These are phyloP conservation scores for Charanyca ferruginea DNA, from an alignment of 2,888 invertebrate genomes.

Conservation along the genomic window DNA sequence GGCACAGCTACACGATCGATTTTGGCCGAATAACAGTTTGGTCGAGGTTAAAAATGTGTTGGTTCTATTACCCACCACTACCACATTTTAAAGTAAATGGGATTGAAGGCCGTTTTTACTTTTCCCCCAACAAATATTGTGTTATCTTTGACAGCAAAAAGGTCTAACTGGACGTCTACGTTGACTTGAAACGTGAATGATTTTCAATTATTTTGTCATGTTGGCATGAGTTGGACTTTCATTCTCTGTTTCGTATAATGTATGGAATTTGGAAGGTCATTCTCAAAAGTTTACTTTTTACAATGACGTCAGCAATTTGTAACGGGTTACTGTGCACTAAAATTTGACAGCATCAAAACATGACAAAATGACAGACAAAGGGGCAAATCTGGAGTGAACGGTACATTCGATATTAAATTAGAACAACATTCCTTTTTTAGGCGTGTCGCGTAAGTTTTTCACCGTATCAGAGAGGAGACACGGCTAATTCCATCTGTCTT, in stretches of 20 bases:
- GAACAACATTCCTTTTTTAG: conserved; percentile 63
- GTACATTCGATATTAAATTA: conserved; percentile 72
- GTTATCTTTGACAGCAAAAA: background rate
- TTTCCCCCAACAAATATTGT: background rate
- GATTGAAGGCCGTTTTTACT: conserved; percentile 25
- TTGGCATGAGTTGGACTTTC: conserved; percentile 47
- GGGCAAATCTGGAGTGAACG: conserved; percentile 67
- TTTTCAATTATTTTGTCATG: conserved; percentile 32
- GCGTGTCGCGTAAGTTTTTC: conserved; percentile 61
- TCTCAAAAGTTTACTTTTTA: conserved; percentile 42
- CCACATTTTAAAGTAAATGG: conserved; percentile 17
- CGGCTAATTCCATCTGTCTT: conserved; percentile 77
- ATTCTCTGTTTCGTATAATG: conserved; percentile 38
- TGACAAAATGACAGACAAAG: conserved; percentile 34
- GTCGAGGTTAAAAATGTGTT: conserved; percentile 36
- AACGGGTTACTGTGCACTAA: conserved; percentile 15
- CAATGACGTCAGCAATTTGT: conserved; percentile 49
- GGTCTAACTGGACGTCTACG: conserved; percentile 6
- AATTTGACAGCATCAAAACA: conserved; percentile 33
- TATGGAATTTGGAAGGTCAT: conserved; percentile 50
- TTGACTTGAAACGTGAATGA: conserved; percentile 9
- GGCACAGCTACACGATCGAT: conserved; percentile 54
- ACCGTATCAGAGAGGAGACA: conserved; percentile 70
- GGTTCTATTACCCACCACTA: conserved; percentile 7
- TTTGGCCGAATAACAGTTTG: conserved; percentile 55